phyloP scores from a whole-genome alignment of 2,113 vertebrate species.

The Oncorhynchus nerka region DNA sequence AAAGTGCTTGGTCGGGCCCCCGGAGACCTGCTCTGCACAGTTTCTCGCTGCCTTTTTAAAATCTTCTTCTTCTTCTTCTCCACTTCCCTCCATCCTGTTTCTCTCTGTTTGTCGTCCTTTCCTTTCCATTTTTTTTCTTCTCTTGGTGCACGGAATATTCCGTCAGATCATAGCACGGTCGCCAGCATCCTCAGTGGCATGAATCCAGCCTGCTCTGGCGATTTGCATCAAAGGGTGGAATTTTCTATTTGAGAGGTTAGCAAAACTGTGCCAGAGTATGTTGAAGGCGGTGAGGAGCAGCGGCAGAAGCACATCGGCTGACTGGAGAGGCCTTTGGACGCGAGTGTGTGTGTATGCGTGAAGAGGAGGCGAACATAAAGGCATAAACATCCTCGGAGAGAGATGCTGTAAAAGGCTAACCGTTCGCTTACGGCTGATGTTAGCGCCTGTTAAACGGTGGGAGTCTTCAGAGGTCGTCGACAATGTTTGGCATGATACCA shows the following conservation, averaged over 20 bases:
- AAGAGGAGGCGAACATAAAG: too few relatives aligned
- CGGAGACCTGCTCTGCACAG: conserved; percentile 66
- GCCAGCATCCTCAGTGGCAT: conserved; percentile 75
- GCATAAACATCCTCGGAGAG: conserved; percentile 1
- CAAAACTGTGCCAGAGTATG: conserved; percentile 75
- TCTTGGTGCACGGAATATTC: conserved; percentile 53
- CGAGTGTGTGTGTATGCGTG: neutral
- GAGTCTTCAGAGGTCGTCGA: too few relatives aligned
- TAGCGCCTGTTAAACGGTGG: too few relatives aligned
- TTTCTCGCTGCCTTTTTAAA: conserved; percentile 49
- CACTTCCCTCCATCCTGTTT: conserved; percentile 22
- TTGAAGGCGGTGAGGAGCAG: conserved; percentile 64
- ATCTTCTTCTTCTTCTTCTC: conserved; percentile 22
- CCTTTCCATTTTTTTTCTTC: neutral
- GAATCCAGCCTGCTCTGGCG: conserved; percentile 63
- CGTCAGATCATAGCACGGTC: conserved; percentile 52
- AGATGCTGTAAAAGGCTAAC: conserved; percentile 51
- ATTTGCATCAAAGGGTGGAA: conserved; percentile 61
- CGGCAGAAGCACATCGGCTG: conserved; percentile 48
- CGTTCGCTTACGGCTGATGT: too few relatives aligned
- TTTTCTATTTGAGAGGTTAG: conserved; percentile 64
- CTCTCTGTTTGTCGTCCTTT: neutral
- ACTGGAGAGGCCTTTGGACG: conserved; percentile 19
- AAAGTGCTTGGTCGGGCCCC: conserved; percentile 71
- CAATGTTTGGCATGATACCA: too few relatives aligned